These are phyloP conservation scores for Philereme transversata DNA, from an alignment of 2,888 invertebrate species.

Conservation along the genomic window DNA sequence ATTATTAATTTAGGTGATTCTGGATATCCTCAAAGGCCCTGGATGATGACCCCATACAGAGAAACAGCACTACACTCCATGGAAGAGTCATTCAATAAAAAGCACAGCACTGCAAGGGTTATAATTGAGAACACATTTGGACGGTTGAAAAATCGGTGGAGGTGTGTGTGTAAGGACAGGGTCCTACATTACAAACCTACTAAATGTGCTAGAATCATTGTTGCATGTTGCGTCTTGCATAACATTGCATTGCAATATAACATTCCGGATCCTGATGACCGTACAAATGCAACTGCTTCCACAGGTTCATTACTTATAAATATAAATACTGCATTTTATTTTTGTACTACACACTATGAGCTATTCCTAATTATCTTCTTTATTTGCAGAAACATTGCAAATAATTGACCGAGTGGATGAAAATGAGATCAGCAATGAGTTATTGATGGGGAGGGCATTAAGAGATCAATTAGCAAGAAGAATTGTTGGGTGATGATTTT, in stretches of 20 bases:
- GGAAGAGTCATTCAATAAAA: not conserved
- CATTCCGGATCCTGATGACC: slow-evolving; percentile 1
- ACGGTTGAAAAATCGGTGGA: slow-evolving; percentile 38
- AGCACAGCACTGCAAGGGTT: slow-evolving; percentile 35
- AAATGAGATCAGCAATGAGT: too few relatives aligned
- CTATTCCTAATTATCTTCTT: too few relatives aligned
- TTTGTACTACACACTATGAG: too few relatives aligned
- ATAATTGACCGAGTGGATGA: too few relatives aligned
- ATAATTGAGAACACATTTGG: slow-evolving; percentile 34
- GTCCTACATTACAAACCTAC: slow-evolving; percentile 39
- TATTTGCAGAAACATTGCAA: too few relatives aligned
- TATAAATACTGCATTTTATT: too few relatives aligned
- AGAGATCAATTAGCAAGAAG: too few relatives aligned
- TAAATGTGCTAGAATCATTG: slow-evolving; percentile 42
- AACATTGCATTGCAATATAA: slow-evolving; percentile 35
- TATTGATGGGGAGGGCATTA: too few relatives aligned
- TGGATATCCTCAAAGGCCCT: slow-evolving; percentile 41
- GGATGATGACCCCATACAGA: slow-evolving; percentile 43
- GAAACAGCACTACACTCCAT: slow-evolving; percentile 15
- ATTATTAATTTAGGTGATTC: too few relatives aligned
- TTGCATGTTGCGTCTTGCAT: slow-evolving; percentile 43
- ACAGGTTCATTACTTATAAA: too few relatives aligned
- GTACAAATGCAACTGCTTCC: too few relatives aligned
- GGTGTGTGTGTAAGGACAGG: slow-evolving; percentile 41
- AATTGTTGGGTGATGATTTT: too few relatives aligned